Base-by-base conservation (phyloP, 2,888 invertebrate genomes). In the Galeruca laticollis region DNA sequence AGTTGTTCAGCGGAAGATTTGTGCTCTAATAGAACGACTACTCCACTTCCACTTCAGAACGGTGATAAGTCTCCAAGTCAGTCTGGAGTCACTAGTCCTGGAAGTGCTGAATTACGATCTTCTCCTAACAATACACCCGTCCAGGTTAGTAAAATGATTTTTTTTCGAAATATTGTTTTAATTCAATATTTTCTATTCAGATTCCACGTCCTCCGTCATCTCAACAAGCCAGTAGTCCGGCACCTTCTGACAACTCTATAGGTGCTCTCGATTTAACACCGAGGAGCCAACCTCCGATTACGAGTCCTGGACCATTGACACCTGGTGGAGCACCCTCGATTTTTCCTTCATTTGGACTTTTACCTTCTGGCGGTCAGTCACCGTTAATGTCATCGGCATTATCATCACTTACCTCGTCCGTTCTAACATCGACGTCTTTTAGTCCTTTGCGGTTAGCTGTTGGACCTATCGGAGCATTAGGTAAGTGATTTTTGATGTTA, bases 401-500 rank as follows among this genome's bases (percentile, higher is more conserved):
- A 81, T 94, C 93, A 72, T 93, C 94, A 74, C 89, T 95, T 79
- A 94, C 94, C 68, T 93, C 94, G 43, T 92, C 92, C 49, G 91
- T 92, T 77, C 90, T 94, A 83, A 93, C 93, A 77, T 93, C 94
- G 80, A 93, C 94, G 71, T 92, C 94, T 76, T 95, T 94, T 89
- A 94, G 94, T 89, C 94, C 95, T 80, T 90, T 95, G 84, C 93
- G 94, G 86, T 90, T 95, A 83, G 94, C 94, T 84, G 91, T 93
- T 80, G 93, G 92, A 86, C 92, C 92, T 37, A 75, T 80, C 69
- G 82, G 81, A 71, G 80, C 61, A 60, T 60, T 78, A 35, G 77
- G 79, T 78, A 62, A 75, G 75, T 68, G 4, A 5, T 49, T 49
- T 9, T 49, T 49, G 10, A 11, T 15, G 6, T 60, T 20, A 60